Percentiles rank a stretch among this genome's conserved stretches.
phyloP scores from a whole-genome alignment of 2,113 vertebrate genomes.

The Peromyscus californicus region DNA sequence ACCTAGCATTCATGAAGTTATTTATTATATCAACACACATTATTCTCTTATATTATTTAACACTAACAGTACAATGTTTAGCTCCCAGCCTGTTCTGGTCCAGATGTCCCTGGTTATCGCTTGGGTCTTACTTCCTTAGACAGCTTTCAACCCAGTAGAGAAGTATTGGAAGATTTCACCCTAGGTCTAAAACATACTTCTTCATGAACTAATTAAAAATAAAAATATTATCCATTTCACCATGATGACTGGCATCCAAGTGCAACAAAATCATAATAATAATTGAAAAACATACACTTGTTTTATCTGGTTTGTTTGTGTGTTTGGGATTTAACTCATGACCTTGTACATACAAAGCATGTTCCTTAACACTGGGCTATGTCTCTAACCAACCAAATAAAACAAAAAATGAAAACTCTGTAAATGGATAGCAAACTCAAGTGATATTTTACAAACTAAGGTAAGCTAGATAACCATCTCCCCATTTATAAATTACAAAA shows the following conservation, averaged over 20 bases:
- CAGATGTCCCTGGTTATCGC: neutral
- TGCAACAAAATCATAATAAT: neutral
- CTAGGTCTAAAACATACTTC: neutral
- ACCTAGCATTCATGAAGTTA: neutral
- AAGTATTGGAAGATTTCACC: neutral
- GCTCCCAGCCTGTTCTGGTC: fast-evolving
- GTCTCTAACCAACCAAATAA: neutral
- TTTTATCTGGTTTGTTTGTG: neutral
- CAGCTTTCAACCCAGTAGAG: neutral
- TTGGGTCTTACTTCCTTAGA: neutral
- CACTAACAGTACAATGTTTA: neutral
- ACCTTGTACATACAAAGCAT: neutral
- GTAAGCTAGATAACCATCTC: neutral
- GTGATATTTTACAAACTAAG: neutral
- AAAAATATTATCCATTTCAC: neutral
- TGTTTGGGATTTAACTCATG: neutral
- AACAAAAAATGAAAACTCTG: neutral
- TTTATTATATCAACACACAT: neutral
- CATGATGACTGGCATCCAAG: neutral
- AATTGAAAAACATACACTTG: neutral
- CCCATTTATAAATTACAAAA: constrained; percentile 5
- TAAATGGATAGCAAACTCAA: constrained; percentile 21
- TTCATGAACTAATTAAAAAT: neutral
- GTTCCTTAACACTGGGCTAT: no score
- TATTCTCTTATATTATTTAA: neutral